Evolutionary conservation across 2,888 invertebrate species (phyloP), one percentile per base, ranked within the genome.

Genomic region (Apodemia duryi): DNA sequence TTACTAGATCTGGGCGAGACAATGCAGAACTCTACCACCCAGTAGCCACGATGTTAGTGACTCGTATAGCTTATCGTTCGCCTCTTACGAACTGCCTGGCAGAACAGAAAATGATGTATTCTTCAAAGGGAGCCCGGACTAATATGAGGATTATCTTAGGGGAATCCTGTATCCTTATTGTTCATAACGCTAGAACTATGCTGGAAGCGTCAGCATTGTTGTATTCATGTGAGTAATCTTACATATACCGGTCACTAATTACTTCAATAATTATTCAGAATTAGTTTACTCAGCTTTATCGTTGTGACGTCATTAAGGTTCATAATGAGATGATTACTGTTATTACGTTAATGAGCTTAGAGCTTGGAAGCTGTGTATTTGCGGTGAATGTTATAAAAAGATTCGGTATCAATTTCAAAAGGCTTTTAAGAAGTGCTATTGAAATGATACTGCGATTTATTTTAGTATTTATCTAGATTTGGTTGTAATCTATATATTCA

Each of bases 311-410:
- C 52, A 54, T 54, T 54, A 54, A 54, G 10, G 7, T 21, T 54
- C 11, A 54, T 54, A 54, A 54, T 54, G 54, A 54, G 54, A 54
- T 54, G 54, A 54, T 54, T 28, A 54, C 54, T 54, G 21, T 21
- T 54, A 54, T 54, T 29, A 54, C 28, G 29, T 29, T 54, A 54
- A 54, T 54, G 54, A 54, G 54, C 10, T 54, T 54, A 29, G 52
- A 29, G 54, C 11, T 54, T 54, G 54, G 54, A 13, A 29, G 10
- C 54, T 29, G 28, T 29, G 11, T 21, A 29, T 29, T 29, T 54
- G 21, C 11, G 29, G 46, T 46, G 13, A 46, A 46, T 46, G 5
- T 6, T 13, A 5, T 46, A n/a, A 46, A 46, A 13, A 46, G 46
- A 46, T 46, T 13, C n/a, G 1, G 10, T n/a, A 46, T 13, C 13